phyloP scores from a whole-genome alignment of 1,140 invertebrate species.

The Dolichoris vasculosae region DNA sequence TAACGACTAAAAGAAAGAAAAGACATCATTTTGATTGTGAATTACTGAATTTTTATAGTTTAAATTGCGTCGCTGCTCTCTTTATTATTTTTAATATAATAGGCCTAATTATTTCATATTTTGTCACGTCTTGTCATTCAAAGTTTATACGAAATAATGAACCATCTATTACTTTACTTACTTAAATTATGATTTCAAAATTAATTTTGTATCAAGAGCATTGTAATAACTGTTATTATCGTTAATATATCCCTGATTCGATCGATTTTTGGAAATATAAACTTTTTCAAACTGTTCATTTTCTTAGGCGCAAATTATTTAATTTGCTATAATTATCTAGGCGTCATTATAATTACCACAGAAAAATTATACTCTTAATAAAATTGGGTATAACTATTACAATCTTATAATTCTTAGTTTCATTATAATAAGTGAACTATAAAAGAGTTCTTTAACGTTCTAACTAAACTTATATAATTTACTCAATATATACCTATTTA shows the following conservation, averaged over 20 bases:
- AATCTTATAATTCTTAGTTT: neutral
- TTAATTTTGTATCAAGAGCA: neutral
- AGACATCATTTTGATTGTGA: neutral
- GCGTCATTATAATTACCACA: neutral
- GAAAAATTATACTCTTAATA: neutral
- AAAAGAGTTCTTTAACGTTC: neutral
- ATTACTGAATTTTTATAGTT: neutral
- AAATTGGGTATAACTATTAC: neutral
- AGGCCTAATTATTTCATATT: neutral
- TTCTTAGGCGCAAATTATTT: neutral
- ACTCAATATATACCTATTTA: neutral
- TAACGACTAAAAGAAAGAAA: neutral
- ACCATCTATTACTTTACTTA: neutral
- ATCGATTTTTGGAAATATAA: constrained; percentile 10
- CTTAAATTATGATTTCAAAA: neutral
- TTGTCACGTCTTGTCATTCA: neutral
- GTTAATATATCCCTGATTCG: neutral
- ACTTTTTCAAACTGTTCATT: neutral
- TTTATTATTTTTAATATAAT: neutral
- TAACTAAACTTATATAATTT: neutral
- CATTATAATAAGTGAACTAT: neutral
- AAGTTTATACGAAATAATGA: neutral
- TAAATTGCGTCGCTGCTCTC: neutral
- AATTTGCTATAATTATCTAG: neutral
- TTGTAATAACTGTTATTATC: neutral